Percentiles rank a stretch among this genome's conserved stretches.
phyloP scores from a whole-genome alignment of 2,888 invertebrate species.

The Bimastos eiseni region DNA sequence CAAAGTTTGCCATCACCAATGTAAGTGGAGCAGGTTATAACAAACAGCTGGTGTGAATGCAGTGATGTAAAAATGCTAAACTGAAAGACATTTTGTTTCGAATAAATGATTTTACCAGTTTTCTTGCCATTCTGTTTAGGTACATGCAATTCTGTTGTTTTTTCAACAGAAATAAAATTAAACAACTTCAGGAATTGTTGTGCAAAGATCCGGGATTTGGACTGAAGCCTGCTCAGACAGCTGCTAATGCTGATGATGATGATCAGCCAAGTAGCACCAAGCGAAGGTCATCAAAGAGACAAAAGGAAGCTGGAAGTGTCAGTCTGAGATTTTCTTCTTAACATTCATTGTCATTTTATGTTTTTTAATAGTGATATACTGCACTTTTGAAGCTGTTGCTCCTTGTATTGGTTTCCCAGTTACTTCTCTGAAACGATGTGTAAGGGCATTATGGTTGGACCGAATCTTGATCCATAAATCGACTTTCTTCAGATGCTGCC shows the following conservation, averaged over 20 bases:
- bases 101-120: neutral
- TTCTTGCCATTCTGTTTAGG: neutral
- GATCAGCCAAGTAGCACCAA: neutral
- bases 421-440: neutral
- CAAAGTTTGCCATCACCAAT: neutral
- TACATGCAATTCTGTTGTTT: neutral
- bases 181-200: slow-evolving; percentile 24
- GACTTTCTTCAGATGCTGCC: too few species aligned
- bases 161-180: neutral
- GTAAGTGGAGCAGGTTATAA: neutral
- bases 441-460: neutral
- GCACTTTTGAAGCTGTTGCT: neutral
- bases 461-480: neutral
- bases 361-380: neutral
- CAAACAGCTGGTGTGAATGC: neutral
- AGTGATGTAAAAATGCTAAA: neutral
- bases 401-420: neutral
- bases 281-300: neutral
- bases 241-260: neutral
- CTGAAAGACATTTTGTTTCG: neutral
- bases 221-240: slow-evolving; percentile 14
- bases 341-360: neutral
- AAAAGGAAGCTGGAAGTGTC: neutral
- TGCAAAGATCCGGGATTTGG: slow-evolving; percentile 21
- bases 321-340: neutral